These are phyloP conservation scores for Epistrophella euchroma DNA, from an alignment of 2,888 invertebrate species.

Conservation along the genomic window DNA sequence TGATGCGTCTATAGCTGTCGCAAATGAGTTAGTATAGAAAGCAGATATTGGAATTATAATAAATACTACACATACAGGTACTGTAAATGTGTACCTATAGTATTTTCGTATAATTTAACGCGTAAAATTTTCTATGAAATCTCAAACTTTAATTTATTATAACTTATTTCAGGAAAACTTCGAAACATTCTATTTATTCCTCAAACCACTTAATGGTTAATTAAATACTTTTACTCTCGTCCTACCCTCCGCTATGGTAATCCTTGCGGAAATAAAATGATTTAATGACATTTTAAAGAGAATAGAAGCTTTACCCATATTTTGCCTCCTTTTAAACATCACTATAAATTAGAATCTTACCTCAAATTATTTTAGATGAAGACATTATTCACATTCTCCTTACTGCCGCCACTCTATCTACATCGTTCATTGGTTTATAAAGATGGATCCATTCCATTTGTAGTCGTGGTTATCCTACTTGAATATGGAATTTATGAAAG, in stretches of 20 bases:
- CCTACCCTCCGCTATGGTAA: background rate
- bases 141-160: too few species aligned
- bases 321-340: background rate
- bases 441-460: background rate
- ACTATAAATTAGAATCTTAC: background rate
- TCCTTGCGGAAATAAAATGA: background rate
- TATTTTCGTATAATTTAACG: too few species aligned
- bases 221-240: background rate
- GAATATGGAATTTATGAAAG: conserved; percentile 11
- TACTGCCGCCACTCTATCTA: background rate
- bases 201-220: background rate
- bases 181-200: background rate
- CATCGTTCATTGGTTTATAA: background rate
- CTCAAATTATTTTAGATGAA: conserved; percentile 9
- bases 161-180: background rate
- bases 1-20: too few species aligned
- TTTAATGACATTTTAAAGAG: background rate
- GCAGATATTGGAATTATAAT: too few species aligned
- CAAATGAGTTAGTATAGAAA: too few species aligned
- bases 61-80: too few species aligned
- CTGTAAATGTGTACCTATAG: too few species aligned
- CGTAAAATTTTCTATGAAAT: too few species aligned
- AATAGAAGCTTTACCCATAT: background rate
- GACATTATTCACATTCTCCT: too few species aligned
- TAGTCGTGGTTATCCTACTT: conserved; percentile 17